Evolutionary conservation across 2,113 vertebrate genomes (phyloP).

Genomic region (Hippocampus mohnikei): DNA sequence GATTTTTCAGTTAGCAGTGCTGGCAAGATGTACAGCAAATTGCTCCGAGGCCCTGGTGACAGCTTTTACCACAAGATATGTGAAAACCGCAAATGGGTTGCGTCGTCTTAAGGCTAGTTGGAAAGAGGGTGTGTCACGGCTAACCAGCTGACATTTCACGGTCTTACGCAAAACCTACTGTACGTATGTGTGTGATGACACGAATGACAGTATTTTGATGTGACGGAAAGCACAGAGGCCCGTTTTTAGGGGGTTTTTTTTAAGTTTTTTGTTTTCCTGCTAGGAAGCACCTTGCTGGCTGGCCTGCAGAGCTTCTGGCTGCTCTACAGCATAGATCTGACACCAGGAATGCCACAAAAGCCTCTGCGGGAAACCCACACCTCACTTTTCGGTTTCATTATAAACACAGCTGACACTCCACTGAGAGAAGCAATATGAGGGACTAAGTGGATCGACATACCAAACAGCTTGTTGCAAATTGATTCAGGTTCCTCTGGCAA

Average conservation of each 20-base stretch:
- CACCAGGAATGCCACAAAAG: slow-evolving; percentile 20
- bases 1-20: not conserved
- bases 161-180: not conserved
- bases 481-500: slow-evolving; percentile 35
- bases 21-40: not conserved
- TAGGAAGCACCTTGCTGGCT: slow-evolving; percentile 48
- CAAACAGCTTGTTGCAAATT: slow-evolving; percentile 30
- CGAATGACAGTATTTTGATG: slow-evolving; percentile 10
- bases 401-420: slow-evolving; percentile 50
- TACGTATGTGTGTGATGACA: not conserved
- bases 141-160: slow-evolving; percentile 20
- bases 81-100: slow-evolving; percentile 21
- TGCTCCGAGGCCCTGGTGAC: not conserved
- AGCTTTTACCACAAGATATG: not conserved
- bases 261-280: slow-evolving; percentile 18
- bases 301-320: not conserved
- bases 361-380: not conserved
- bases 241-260: not conserved
- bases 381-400: slow-evolving; percentile 35
- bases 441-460: slow-evolving; percentile 22
- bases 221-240: slow-evolving; percentile 18
- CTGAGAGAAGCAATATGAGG: slow-evolving; percentile 15
- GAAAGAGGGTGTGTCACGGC: slow-evolving; percentile 5
- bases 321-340: slow-evolving; percentile 13
- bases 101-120: slow-evolving; percentile 24